Base-by-base conservation (phyloP, 2,113 vertebrate species). In the Sigmodon hispidus region DNA sequence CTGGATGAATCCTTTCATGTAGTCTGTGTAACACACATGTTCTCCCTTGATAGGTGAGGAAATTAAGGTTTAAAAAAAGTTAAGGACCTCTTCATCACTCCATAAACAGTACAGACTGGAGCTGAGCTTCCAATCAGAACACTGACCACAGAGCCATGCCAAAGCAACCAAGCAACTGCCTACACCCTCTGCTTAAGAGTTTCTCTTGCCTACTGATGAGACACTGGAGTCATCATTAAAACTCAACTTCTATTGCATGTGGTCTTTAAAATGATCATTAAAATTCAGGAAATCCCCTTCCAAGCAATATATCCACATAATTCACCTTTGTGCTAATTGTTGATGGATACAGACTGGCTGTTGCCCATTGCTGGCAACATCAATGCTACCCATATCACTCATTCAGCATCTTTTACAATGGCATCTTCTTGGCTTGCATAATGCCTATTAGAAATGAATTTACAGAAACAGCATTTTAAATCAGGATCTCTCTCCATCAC, bases 201-300 rank as follows among this genome's bases (percentile, higher is more conserved):
- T 24, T 87, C 91, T 84, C 48, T 31, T 75, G 24, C 17, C 17
- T 43, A 10, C 40, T 31, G 26, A 12, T 48, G 50, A 93, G 88
- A 93, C 19, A 45, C 34, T 17, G 21, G 21, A 45, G 26, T 69
- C 80, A 76, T 80, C 55, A 52, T 52, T 70, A 75, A 88, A 90
- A 90, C 80, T 75, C 88, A 85, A 91, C 9, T 87, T 36, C 43
- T 24, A 69, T 61, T 87, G 16, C 50, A 63, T 70, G 24, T 84
- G 50, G 48, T 73, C 65, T 94, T 96, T 85, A 26, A 93, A 96
- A 89, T 89, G 55, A 80, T 87, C 31, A 57, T 86, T 91, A 95
- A 63, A 69, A 96, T 83, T 94, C 36, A 94, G 91, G n/a, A 94
- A 92, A 69, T 86, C 61, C 91, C n/a, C 63, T 94, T 96, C 59